Conservation (phyloP, 2,888 invertebrate genomes). For the Chloroclysta siterata region DNA sequence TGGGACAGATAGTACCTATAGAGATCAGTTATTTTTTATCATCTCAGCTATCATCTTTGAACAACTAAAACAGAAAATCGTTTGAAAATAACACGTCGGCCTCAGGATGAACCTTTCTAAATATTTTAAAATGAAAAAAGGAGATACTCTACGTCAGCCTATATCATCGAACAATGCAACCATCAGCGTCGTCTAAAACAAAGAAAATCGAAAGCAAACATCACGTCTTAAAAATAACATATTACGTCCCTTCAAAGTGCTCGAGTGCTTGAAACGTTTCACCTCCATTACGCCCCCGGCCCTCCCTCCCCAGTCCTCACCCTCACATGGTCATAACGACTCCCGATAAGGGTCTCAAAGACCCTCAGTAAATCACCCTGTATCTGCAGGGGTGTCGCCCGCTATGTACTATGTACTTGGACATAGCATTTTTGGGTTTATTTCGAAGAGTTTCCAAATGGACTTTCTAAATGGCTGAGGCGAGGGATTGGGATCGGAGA, state of each 20-base stretch:
- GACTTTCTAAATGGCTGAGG: slow-evolving; percentile 26
- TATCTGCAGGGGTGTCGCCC: slow-evolving; percentile 78
- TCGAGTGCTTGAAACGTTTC: slow-evolving; percentile 61
- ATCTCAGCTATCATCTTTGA: too few relatives aligned
- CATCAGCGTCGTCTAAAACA: slow-evolving; percentile 31
- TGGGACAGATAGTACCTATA: too few relatives aligned
- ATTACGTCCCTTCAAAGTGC: slow-evolving; percentile 78
- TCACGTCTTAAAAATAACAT: slow-evolving; percentile 74
- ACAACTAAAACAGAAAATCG: too few relatives aligned
- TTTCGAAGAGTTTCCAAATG: slow-evolving; percentile 28
- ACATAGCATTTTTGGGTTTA: slow-evolving; percentile 55
- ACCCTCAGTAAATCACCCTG: slow-evolving; percentile 82
- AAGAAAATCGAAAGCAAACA: slow-evolving; percentile 69
- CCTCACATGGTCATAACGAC: slow-evolving; percentile 85
- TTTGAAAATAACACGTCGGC: too few relatives aligned
- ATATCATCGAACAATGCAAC: slow-evolving; percentile 8
- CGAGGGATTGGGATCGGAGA: slow-evolving; percentile 13
- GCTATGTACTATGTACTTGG: slow-evolving; percentile 63
- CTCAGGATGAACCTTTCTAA: neutral
- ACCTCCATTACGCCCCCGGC: slow-evolving; percentile 57
- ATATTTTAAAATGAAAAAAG: neutral
- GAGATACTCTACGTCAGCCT: neutral
- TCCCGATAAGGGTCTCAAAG: slow-evolving; percentile 81
- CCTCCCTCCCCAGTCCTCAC: slow-evolving; percentile 50
- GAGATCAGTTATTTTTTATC: too few relatives aligned